Percentiles rank a stretch among this genome's conserved stretches.
phyloP scores from a whole-genome alignment of 2,113 vertebrate species.

The Poeciliopsis retropinna region DNA sequence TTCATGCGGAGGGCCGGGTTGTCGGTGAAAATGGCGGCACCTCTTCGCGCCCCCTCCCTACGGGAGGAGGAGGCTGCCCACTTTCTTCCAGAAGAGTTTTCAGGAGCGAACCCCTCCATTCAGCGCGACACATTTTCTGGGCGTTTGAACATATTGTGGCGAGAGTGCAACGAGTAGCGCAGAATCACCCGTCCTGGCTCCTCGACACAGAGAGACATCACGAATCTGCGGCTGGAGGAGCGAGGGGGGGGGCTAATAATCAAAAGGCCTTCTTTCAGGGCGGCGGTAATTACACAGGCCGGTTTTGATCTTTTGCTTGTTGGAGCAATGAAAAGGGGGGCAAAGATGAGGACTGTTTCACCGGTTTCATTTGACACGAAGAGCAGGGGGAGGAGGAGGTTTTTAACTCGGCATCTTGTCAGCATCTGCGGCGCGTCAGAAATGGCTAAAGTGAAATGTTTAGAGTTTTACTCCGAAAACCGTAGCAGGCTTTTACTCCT shows the following conservation, averaged over 20 bases:
- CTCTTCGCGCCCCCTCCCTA: conserved; percentile 44
- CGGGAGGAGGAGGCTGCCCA: conserved; percentile 56
- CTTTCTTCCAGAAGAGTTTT: conserved; percentile 68
- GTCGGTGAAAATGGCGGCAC: conserved; percentile 40
- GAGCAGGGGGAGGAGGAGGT: conserved; percentile 8
- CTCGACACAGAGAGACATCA: conserved; percentile 63
- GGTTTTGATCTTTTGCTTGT: conserved; percentile 79
- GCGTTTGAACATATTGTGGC: conserved; percentile 82
- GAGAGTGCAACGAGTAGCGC: conserved; percentile 72
- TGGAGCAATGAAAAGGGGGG: conserved; percentile 67
- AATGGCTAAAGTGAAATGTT: not conserved
- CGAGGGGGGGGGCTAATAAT: conserved; percentile 61
- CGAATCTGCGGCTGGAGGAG: conserved; percentile 66
- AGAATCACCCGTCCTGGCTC: conserved; percentile 64
- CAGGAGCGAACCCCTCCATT: conserved; percentile 71
- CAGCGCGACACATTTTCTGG: conserved; percentile 81
- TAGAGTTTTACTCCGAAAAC: not conserved
- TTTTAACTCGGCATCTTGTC: conserved; percentile 47
- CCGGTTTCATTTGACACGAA: conserved; percentile 36
- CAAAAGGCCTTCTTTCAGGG: conserved; percentile 67
- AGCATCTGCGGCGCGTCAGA: conserved; percentile 1
- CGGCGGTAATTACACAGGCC: conserved; percentile 69
- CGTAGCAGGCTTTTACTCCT: not conserved
- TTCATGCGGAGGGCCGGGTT: conserved; percentile 71
- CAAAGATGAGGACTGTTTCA: conserved; percentile 63